phyloP scores from a whole-genome alignment of 2,113 vertebrate genomes.

The Seriola quinqueradiata region DNA sequence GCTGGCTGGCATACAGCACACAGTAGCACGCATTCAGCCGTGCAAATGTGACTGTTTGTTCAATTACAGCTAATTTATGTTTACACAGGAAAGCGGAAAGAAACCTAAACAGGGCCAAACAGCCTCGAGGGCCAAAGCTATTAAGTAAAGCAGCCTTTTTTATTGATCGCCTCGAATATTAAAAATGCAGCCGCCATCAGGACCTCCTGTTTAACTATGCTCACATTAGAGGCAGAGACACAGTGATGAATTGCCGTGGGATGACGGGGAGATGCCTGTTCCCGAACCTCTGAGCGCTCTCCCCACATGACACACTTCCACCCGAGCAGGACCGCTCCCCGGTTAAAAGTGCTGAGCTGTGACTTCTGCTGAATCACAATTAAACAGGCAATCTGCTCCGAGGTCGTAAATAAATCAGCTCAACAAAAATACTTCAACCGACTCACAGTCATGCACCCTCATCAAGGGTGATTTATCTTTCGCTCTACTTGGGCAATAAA shows the following conservation, averaged over 20 bases:
- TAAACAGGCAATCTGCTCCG: slow-evolving; percentile 66
- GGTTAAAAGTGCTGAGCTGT: slow-evolving; percentile 64
- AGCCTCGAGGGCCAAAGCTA: slow-evolving; percentile 68
- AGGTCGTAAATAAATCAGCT: slow-evolving; percentile 58
- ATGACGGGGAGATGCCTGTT: slow-evolving; percentile 54
- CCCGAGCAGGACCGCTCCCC: slow-evolving; percentile 42
- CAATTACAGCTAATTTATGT: slow-evolving; percentile 75
- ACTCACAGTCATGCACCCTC: slow-evolving; percentile 12
- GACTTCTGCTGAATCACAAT: slow-evolving; percentile 71
- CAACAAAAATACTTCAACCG: slow-evolving; percentile 45
- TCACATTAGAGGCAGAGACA: slow-evolving; percentile 61
- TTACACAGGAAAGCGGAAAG: slow-evolving; percentile 70
- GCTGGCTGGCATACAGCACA: slow-evolving; percentile 38
- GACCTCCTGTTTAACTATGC: slow-evolving; percentile 65
- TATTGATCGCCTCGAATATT: slow-evolving; percentile 74
- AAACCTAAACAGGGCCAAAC: slow-evolving; percentile 66
- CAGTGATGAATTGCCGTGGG: slow-evolving; percentile 65
- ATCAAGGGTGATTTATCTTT: slow-evolving; percentile 54
- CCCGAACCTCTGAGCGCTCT: slow-evolving; percentile 36
- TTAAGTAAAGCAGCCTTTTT: slow-evolving; percentile 69
- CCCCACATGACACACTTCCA: slow-evolving; percentile 60
- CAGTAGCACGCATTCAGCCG: slow-evolving; percentile 31
- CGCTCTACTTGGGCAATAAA: slow-evolving; percentile 20
- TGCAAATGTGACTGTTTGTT: slow-evolving; percentile 71
- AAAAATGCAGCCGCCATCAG: slow-evolving; percentile 65